Conservation (phyloP, 1,140 invertebrate genomes). For the Probaryconus sp. region DNA sequence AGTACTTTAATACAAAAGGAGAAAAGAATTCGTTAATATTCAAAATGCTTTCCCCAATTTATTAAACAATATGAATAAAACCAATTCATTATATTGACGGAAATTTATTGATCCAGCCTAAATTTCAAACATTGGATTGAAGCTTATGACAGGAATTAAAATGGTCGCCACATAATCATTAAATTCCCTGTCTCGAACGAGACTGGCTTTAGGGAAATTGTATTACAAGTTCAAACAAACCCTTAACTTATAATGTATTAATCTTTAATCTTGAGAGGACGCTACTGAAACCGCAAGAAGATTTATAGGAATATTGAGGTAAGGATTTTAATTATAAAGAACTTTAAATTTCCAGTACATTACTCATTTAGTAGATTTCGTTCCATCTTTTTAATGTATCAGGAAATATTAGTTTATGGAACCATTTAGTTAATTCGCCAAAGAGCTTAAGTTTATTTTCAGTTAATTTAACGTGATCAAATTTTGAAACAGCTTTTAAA, state of each 20-base stretch:
- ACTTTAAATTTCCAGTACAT: background rate
- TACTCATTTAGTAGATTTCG: too few species aligned
- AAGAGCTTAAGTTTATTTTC: too few species aligned
- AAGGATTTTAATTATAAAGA: background rate
- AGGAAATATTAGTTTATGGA: too few species aligned
- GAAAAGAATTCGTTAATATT: too few species aligned
- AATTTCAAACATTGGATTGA: too few species aligned
- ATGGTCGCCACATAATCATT: background rate
- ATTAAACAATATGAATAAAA: constrained; percentile 10
- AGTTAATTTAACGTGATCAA: too few species aligned
- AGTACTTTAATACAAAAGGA: too few species aligned
- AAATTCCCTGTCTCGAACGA: constrained; percentile 14
- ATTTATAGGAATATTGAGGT: background rate
- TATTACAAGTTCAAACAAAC: constrained; percentile 36
- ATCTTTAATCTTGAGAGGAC: constrained; percentile 30
- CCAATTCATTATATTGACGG: constrained; percentile 21
- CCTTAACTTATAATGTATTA: constrained; percentile 13
- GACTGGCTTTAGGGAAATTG: constrained; percentile 32
- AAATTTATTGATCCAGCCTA: constrained; percentile 11
- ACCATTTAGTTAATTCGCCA: too few species aligned
- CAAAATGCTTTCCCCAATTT: too few species aligned
- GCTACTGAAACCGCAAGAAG: background rate
- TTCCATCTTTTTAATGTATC: too few species aligned
- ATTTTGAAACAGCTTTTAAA: too few species aligned
- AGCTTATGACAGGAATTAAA: constrained; percentile 24